phyloP scores from a whole-genome alignment of 2,888 invertebrate species.

The Philhelius pedissequus region DNA sequence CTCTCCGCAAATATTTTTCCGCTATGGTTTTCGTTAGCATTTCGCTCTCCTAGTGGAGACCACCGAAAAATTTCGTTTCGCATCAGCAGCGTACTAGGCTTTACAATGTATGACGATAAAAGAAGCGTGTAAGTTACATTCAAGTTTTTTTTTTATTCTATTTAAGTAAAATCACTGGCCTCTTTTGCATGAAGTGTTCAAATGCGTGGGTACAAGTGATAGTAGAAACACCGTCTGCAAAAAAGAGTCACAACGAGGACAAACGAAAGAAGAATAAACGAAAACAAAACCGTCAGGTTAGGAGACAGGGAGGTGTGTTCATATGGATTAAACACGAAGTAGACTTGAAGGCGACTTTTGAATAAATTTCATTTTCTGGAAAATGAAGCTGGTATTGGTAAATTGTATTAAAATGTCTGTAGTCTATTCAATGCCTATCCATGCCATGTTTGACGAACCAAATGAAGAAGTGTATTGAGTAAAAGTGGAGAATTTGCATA shows the following conservation, averaged over 20 bases:
- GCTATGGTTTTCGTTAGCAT: too few relatives aligned
- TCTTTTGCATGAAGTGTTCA: conserved; percentile 41
- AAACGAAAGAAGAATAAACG: neutral
- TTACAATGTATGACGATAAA: neutral
- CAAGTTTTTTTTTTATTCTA: neutral
- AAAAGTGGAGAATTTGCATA: conserved; percentile 7
- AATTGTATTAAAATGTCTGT: neutral
- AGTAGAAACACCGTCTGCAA: neutral
- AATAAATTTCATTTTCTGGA: conserved; percentile 3
- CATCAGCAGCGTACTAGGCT: too few relatives aligned
- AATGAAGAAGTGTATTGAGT: conserved; percentile 11
- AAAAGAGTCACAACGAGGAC: conserved; percentile 9
- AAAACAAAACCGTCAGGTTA: conserved; percentile 26
- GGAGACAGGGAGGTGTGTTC: neutral
- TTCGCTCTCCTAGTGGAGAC: too few relatives aligned
- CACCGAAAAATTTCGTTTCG: too few relatives aligned
- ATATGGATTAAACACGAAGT: conserved; percentile 11
- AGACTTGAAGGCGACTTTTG: conserved; percentile 33
- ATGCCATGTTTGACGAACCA: conserved; percentile 23
- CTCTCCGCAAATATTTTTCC: too few relatives aligned
- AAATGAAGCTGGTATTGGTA: neutral
- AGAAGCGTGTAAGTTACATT: neutral
- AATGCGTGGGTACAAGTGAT: conserved; percentile 3
- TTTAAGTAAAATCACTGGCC: conserved; percentile 12
- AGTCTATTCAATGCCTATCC: neutral